Evolutionary conservation across 2,888 invertebrate species (phyloP).

Genomic region (Augochlorella aurata): DNA sequence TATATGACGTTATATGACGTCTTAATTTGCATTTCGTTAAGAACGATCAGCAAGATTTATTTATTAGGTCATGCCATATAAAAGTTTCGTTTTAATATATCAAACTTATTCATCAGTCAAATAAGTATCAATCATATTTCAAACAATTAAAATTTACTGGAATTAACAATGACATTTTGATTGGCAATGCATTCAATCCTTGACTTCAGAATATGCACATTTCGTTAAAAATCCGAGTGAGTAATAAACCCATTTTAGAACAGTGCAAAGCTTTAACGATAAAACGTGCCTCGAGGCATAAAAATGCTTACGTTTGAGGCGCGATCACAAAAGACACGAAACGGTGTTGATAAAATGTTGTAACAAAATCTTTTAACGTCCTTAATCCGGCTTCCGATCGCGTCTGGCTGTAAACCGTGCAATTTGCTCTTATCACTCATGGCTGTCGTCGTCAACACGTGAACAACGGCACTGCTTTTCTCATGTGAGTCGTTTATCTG

Average conservation of each 20-base stretch:
- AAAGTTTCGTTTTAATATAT: not conserved
- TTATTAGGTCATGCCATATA: not conserved
- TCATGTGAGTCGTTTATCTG: not conserved
- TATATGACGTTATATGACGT: too few relatives aligned
- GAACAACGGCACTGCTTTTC: not conserved
- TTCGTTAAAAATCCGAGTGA: not conserved
- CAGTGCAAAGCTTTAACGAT: not conserved
- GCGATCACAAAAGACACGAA: not conserved
- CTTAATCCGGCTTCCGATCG: not conserved
- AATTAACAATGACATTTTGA: not conserved
- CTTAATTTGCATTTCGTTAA: not conserved
- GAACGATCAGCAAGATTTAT: not conserved
- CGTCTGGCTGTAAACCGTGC: conserved; percentile 21
- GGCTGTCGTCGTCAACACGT: conserved; percentile 5
- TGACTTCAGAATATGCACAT: too few relatives aligned
- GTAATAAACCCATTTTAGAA: not conserved
- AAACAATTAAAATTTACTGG: not conserved
- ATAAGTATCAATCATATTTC: not conserved
- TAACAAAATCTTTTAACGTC: conserved; percentile 9
- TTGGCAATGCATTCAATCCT: too few relatives aligned
- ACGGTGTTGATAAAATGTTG: not conserved
- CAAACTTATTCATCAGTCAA: not conserved
- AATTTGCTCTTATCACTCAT: conserved; percentile 7
- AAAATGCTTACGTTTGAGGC: not conserved
- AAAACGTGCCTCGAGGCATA: not conserved